A percentile compares a stretch with the other conserved stretches of the same genome.
Evolutionary conservation across 2,888 invertebrate genomes (phyloP).

Genomic region (Xanthostigma xanthostigma): DNA sequence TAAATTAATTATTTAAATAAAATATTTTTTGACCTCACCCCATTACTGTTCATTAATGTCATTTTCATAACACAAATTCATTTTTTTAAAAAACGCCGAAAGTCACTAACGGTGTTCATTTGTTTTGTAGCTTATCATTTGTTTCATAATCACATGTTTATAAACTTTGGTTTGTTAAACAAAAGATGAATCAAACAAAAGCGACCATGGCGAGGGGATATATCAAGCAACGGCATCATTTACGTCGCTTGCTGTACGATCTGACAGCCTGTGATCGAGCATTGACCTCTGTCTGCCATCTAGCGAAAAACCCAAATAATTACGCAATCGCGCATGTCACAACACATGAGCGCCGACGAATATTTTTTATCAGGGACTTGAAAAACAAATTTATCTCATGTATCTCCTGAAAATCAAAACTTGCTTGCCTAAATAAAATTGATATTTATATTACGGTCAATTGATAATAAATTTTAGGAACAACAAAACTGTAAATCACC

Average conservation of each 20-base stretch:
- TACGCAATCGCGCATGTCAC: too few species aligned
- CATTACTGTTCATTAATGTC: neutral
- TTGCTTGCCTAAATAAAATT: too few species aligned
- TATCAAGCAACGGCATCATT: neutral
- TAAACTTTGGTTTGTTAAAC: neutral
- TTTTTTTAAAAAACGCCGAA: too few species aligned
- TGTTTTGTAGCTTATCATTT: too few species aligned
- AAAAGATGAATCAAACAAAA: constrained; percentile 1
- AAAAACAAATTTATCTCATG: too few species aligned
- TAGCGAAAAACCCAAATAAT: neutral
- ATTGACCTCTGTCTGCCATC: neutral
- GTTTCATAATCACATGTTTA: too few species aligned
- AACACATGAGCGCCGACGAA: too few species aligned
- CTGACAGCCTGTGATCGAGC: neutral
- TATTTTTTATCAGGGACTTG: too few species aligned
- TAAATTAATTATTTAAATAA: neutral
- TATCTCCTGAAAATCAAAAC: too few species aligned
- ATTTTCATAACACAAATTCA: too few species aligned
- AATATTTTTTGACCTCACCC: constrained; percentile 4
- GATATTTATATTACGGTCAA: too few species aligned
- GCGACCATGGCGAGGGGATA: constrained; percentile 1
- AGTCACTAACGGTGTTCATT: too few species aligned
- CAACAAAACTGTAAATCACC: neutral
- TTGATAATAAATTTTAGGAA: neutral
- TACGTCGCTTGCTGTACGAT: neutral